These are phyloP conservation scores for Aphyosemion australe DNA, from an alignment of 2,113 vertebrate genomes.

Conservation along the genomic window DNA sequence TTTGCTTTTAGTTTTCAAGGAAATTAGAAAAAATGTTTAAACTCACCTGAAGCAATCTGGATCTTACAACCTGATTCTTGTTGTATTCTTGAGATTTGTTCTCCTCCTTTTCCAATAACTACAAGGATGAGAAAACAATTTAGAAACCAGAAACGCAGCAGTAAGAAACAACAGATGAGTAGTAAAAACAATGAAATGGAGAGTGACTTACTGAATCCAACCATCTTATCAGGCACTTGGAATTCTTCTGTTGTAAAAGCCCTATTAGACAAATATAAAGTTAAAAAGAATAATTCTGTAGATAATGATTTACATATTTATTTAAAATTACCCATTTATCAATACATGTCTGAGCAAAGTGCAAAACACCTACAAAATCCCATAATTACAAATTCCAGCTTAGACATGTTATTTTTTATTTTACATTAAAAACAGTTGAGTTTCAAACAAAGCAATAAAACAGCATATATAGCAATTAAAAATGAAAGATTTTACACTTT, in stretches of 20 bases:
- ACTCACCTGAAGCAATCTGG: slow-evolving; percentile 95
- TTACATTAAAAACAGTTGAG: no score
- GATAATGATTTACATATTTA: no score
- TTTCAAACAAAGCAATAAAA: no score
- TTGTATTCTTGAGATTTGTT: slow-evolving; percentile 98
- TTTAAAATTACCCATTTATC: no score
- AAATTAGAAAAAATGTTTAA: background rate
- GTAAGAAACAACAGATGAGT: slow-evolving; percentile 37
- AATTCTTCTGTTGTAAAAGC: slow-evolving; percentile 97
- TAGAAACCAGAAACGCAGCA: slow-evolving; percentile 13
- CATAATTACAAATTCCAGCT: no score
- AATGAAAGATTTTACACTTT: no score
- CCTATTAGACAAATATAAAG: slow-evolving; percentile 72
- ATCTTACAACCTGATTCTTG: slow-evolving; percentile 99
- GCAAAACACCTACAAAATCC: no score
- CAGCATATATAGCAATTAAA: no score
- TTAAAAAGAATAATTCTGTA: no score
- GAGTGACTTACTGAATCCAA: slow-evolving; percentile 97
- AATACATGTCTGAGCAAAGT: no score
- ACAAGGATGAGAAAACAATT: slow-evolving; percentile 23
- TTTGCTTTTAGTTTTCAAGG: no score
- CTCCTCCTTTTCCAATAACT: slow-evolving; percentile 98
- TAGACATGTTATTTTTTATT: no score
- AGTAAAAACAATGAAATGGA: slow-evolving; percentile 19
- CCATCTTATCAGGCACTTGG: slow-evolving; percentile 99